A percentile compares a stretch with the other conserved stretches of the same genome.
Evolutionary conservation across 1,140 invertebrate genomes (phyloP).

Genomic region (Ceratosolen fusciceps): DNA sequence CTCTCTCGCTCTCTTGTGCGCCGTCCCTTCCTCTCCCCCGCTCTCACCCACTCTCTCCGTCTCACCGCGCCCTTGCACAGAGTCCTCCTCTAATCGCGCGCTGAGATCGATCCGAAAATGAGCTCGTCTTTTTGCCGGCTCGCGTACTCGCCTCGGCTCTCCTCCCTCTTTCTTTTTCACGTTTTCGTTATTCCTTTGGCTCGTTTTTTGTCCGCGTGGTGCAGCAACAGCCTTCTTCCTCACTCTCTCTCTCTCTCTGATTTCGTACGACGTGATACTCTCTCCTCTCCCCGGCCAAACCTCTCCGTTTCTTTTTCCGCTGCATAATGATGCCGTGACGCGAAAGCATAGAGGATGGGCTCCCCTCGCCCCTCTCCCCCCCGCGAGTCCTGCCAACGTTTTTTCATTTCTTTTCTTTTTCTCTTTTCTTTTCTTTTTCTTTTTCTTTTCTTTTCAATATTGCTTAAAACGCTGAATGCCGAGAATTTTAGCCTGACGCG

Average conservation of each 20-base stretch:
- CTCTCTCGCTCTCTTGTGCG: conserved; percentile 7
- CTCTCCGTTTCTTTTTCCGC: conserved; percentile 40
- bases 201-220: conserved; percentile 41
- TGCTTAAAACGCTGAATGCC: conserved; percentile 47
- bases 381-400: background rate
- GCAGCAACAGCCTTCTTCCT: background rate
- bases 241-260: conserved; percentile 18
- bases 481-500: conserved; percentile 43
- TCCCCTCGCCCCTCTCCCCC: background rate
- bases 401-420: no score
- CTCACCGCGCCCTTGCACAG: conserved; percentile 19
- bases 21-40: background rate
- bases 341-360: background rate
- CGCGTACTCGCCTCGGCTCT: conserved; percentile 40
- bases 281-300: conserved; percentile 28
- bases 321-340: conserved; percentile 46
- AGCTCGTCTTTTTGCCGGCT: conserved; percentile 51
- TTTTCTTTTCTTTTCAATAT: no score
- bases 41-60: conserved; percentile 32
- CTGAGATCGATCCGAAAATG: conserved; percentile 54
- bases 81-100: conserved; percentile 46
- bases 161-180: conserved; percentile 24
- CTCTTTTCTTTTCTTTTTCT: no score
- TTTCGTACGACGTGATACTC: conserved; percentile 46
- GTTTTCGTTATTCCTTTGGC: conserved; percentile 16